phyloP scores from a whole-genome alignment of 2,113 vertebrate species.

The Ammospiza nelsoni region DNA sequence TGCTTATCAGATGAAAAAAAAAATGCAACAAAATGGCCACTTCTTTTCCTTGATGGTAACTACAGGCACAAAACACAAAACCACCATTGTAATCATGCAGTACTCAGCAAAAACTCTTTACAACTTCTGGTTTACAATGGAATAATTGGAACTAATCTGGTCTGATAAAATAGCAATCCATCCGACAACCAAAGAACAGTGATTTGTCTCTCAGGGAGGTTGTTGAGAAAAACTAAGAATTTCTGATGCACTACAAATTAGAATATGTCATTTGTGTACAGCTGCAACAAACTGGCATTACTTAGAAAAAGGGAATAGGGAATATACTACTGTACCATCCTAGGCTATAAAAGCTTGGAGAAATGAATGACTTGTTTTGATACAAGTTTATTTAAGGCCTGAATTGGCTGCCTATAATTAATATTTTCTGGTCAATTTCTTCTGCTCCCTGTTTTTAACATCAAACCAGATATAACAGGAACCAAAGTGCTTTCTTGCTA shows the following conservation, averaged over 20 bases:
- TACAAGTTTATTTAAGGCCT: neutral
- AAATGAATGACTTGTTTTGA: neutral
- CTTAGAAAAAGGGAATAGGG: neutral
- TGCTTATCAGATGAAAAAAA: neutral
- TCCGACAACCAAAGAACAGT: neutral
- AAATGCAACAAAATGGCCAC: neutral
- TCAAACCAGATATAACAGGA: neutral
- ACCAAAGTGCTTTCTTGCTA: neutral
- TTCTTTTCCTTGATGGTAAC: neutral
- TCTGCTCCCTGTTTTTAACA: neutral
- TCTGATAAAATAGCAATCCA: neutral
- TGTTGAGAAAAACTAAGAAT: neutral
- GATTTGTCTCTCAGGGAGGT: neutral
- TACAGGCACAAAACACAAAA: neutral
- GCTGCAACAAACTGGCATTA: neutral
- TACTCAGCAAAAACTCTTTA: neutral
- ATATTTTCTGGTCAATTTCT: neutral
- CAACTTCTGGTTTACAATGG: neutral
- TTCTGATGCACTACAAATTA: neutral
- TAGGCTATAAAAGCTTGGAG: neutral
- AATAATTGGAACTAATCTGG: neutral
- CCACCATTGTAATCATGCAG: fast-evolving
- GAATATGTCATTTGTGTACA: neutral
- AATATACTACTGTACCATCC: neutral
- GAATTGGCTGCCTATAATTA: neutral